These are phyloP conservation scores for Spinus pinus DNA, from an alignment of 2,797 vertebrate genomes.

Conservation along the genomic window DNA sequence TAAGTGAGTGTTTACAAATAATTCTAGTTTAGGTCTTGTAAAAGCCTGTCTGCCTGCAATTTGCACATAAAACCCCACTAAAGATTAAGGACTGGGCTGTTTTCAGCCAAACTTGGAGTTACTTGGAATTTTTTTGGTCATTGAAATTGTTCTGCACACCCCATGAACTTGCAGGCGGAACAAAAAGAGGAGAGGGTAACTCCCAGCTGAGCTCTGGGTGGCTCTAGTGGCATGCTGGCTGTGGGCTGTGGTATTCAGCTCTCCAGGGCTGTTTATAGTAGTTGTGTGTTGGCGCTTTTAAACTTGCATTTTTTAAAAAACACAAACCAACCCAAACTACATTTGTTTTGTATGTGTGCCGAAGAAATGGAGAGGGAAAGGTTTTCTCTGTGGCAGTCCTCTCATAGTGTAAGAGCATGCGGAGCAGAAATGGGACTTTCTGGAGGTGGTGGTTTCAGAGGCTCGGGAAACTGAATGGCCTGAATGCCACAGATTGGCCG, in stretches of 20 bases:
- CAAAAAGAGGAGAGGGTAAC: background rate
- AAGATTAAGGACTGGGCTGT: background rate
- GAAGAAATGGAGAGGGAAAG: background rate
- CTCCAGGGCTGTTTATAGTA: background rate
- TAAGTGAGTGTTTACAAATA: background rate
- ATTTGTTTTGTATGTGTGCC: background rate
- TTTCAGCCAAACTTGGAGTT: background rate
- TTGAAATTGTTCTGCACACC: background rate
- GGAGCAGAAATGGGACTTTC: background rate
- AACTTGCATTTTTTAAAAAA: background rate
- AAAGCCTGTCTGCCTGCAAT: background rate
- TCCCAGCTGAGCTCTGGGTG: background rate
- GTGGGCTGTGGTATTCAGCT: background rate
- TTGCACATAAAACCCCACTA: background rate
- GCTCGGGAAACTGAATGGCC: fast-evolving
- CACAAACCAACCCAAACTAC: background rate
- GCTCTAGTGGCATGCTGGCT: background rate
- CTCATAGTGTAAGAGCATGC: background rate
- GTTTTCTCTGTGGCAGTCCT: background rate
- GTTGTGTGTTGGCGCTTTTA: background rate
- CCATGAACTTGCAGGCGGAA: background rate
- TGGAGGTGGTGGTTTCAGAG: background rate
- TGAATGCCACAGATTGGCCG: fast-evolving
- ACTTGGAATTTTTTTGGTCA: background rate
- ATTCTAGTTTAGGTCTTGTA: background rate